phyloP scores from a whole-genome alignment of 2,113 vertebrate genomes.

The Neolamprologus tretocephalus region DNA sequence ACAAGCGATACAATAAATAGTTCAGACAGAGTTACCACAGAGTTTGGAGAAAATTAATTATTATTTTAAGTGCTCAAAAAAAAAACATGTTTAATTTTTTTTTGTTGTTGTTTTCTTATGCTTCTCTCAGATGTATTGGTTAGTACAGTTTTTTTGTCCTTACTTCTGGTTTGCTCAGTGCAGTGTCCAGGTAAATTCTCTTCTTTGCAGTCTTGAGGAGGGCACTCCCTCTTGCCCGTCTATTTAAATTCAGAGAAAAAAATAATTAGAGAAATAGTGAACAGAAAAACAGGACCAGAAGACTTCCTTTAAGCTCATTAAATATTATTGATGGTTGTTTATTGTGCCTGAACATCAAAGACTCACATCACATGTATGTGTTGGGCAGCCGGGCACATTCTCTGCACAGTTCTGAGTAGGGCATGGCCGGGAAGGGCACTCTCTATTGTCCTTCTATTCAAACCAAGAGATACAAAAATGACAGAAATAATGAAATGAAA shows the following conservation, averaged over 20 bases:
- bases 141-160: not conserved
- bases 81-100: not conserved
- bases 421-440: not conserved
- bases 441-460: not conserved
- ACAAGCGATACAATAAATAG: not conserved
- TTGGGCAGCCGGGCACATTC: not conserved
- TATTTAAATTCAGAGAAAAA: not conserved
- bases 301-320: not conserved
- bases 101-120: rapidly evolving
- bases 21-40: not conserved
- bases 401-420: not conserved
- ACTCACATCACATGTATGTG: not conserved
- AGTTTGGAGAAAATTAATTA: not conserved
- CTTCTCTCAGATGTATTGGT: rapidly evolving
- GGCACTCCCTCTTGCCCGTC: not conserved
- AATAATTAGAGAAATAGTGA: not conserved
- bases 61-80: not conserved
- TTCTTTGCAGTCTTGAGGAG: not conserved
- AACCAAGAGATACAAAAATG: not conserved
- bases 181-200: not conserved
- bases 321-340: not conserved
- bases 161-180: not conserved
- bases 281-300: not conserved
- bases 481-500: not conserved
- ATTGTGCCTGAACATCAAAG: not conserved